A percentile compares a stretch with the other conserved stretches of the same genome.
These are phyloP conservation scores for Andrena fulva DNA, from an alignment of 2,888 invertebrate species.

Conservation along the genomic window DNA sequence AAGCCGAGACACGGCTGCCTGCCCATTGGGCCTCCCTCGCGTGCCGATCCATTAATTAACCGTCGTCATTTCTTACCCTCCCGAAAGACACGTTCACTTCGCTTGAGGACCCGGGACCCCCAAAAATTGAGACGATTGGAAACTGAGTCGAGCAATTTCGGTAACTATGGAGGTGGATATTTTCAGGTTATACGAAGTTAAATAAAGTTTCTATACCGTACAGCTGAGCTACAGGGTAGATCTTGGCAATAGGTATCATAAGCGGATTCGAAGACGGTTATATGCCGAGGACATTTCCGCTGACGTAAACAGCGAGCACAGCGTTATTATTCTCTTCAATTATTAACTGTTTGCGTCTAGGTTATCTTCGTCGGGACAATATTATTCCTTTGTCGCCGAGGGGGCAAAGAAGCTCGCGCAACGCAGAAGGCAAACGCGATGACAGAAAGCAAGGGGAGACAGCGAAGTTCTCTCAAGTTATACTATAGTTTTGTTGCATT, in stretches of 20 bases:
- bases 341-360: constrained; percentile 52
- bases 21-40: constrained; percentile 73
- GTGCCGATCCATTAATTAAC: constrained; percentile 82
- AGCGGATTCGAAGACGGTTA: constrained; percentile 1
- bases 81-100: neutral
- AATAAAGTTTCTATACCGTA: no score
- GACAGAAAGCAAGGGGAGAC: constrained; percentile 39
- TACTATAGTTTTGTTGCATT: constrained; percentile 62
- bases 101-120: neutral
- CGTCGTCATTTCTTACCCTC: constrained; percentile 63
- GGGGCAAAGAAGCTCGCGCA: constrained; percentile 9
- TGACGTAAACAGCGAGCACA: constrained; percentile 39
- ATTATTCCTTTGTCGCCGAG: constrained; percentile 42
- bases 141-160: neutral
- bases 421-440: constrained; percentile 25
- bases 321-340: constrained; percentile 61
- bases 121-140: constrained; percentile 7
- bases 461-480: constrained; percentile 39
- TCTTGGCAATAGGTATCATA: no score
- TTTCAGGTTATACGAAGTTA: no score
- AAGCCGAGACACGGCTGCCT: constrained; percentile 44
- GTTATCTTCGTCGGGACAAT: constrained; percentile 18
- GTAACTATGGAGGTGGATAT: neutral
- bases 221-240: no score
- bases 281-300: constrained; percentile 40